Conservation (phyloP, 30 jellyfish, hydroid and myxozoan genomes). For the Cassiopea xamachana region DNA sequence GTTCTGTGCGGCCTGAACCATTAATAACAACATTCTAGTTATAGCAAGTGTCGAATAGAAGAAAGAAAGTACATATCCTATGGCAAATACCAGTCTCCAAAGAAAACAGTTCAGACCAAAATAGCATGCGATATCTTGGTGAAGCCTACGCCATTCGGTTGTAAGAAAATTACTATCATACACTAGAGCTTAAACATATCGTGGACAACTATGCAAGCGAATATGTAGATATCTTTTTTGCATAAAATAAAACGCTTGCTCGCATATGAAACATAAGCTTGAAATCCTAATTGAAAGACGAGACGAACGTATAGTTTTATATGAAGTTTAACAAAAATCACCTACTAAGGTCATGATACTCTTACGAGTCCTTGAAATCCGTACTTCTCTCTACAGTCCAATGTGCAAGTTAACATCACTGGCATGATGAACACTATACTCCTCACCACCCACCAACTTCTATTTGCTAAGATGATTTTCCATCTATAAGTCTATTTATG, state of each 20-base stretch:
- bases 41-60: no score
- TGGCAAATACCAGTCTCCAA: not conserved
- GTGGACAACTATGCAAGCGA: not conserved
- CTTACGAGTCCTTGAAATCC: slow-evolving; percentile 8
- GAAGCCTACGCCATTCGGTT: not conserved
- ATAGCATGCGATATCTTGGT: not conserved
- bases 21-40: no score
- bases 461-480: slow-evolving; percentile 40
- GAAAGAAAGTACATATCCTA: no score
- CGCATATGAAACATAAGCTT: not conserved
- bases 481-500: slow-evolving; percentile 56
- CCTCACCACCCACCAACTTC: slow-evolving; percentile 33
- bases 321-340: not conserved
- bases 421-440: slow-evolving; percentile 49
- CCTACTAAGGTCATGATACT: slow-evolving; percentile 10
- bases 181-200: not conserved
- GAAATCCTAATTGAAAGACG: not conserved
- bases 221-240: not conserved
- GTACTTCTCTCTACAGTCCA: slow-evolving; percentile 6
- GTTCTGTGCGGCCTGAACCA: no score
- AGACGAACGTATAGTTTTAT: not conserved
- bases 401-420: slow-evolving; percentile 10
- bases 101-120: not conserved
- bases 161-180: not conserved
- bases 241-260: not conserved